Evolutionary conservation across 2,888 invertebrate species (phyloP).

Genomic region (Drosophila putrida): DNA sequence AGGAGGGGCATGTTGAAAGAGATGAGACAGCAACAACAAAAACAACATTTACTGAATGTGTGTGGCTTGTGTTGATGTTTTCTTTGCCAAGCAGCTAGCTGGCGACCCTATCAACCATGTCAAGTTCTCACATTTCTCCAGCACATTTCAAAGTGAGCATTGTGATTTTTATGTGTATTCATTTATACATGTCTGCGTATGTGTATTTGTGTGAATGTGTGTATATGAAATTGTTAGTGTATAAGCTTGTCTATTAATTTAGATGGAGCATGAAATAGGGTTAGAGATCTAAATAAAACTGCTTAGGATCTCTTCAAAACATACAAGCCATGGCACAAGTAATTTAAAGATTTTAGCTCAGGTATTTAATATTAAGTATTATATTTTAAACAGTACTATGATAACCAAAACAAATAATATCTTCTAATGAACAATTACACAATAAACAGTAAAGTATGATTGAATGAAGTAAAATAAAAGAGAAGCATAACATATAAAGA

Average conservation of each 20-base stretch:
- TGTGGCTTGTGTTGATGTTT: constrained; percentile 34
- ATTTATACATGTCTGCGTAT: constrained; percentile 28
- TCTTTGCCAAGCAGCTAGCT: constrained; percentile 34
- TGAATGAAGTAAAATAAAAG: too few relatives aligned
- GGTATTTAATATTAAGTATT: too few relatives aligned
- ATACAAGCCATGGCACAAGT: not conserved
- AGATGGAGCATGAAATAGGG: constrained; percentile 47
- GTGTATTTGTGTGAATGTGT: not conserved
- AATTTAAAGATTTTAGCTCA: not conserved
- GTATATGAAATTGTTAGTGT: not conserved
- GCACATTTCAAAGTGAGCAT: constrained; percentile 63
- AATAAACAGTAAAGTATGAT: too few relatives aligned
- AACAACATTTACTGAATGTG: constrained; percentile 11
- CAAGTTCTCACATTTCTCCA: constrained; percentile 42
- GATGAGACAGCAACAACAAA: constrained; percentile 9
- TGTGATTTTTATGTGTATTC: constrained; percentile 60
- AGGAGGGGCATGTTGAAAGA: not conserved
- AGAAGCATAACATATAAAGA: too few relatives aligned
- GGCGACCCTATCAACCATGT: constrained; percentile 62
- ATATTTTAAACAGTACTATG: too few relatives aligned
- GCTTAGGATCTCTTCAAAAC: constrained; percentile 3
- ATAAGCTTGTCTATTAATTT: constrained; percentile 44
- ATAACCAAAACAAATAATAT: too few relatives aligned
- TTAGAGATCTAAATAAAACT: constrained; percentile 26
- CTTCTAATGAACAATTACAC: too few relatives aligned